These are phyloP conservation scores for Gisinianus flammeolus DNA, from an alignment of 2,888 invertebrate species.

Conservation along the genomic window DNA sequence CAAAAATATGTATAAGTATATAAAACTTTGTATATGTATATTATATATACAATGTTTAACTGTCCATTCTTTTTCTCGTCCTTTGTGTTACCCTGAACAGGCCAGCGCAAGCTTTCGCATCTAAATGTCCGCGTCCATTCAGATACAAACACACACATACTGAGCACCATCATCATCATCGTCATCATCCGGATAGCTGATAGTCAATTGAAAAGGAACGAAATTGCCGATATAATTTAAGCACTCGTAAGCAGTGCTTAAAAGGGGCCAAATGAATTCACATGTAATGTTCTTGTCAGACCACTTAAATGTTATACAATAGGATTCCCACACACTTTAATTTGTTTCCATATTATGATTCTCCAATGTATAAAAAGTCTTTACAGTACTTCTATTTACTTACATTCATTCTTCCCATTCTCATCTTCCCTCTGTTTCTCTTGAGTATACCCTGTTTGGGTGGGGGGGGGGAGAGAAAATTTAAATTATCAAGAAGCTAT, in stretches of 20 bases:
- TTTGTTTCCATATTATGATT: conserved; percentile 19
- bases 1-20: background rate
- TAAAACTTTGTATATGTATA: background rate
- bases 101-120: background rate
- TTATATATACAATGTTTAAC: background rate
- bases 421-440: background rate
- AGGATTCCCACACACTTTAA: conserved; percentile 35
- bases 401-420: too few species aligned
- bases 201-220: conserved; percentile 36
- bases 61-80: background rate
- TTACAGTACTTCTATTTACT: too few species aligned
- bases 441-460: background rate
- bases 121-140: background rate
- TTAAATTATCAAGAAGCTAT: too few species aligned
- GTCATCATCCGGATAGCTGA: conserved; percentile 3
- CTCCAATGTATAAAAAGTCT: too few species aligned
- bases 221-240: conserved; percentile 10
- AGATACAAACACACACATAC: background rate
- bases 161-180: background rate
- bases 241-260: conserved; percentile 16
- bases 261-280: conserved; percentile 37
- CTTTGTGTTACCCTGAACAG: background rate
- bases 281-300: conserved; percentile 45
- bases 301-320: conserved; percentile 41
- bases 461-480: background rate